Percentiles rank a stretch among this genome's conserved stretches.
Conservation (phyloP, 2,888 invertebrate species). For the Hydrotaea cyrtoneurina region DNA sequence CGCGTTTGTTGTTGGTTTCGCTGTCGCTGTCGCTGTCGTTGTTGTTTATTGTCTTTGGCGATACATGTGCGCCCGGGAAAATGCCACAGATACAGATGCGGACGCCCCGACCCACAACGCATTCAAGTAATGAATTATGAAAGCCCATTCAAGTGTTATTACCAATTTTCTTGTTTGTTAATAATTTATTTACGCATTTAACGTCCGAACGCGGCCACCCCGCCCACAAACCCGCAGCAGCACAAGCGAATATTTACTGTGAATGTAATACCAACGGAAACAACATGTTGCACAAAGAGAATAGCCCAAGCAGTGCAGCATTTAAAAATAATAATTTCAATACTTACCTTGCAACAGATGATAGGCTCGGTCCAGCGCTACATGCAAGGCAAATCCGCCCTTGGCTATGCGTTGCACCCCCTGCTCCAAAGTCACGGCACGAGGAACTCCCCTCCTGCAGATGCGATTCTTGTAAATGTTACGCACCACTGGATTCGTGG, state of each 20-base stretch:
- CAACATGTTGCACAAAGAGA: background rate
- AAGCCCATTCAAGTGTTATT: constrained; percentile 51
- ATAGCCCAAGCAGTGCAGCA: background rate
- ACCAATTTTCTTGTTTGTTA: background rate
- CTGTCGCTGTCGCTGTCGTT: too few relatives aligned
- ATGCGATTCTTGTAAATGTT: constrained; percentile 74
- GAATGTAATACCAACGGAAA: background rate
- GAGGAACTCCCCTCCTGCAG: constrained; percentile 68
- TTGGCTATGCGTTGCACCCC: constrained; percentile 72
- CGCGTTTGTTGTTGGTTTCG: background rate
- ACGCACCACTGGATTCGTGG: constrained; percentile 71
- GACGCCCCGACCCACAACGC: constrained; percentile 13
- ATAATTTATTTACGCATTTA: constrained; percentile 25
- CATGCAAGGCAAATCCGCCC: constrained; percentile 78
- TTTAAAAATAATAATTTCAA: background rate
- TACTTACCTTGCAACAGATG: constrained; percentile 71
- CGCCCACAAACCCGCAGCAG: too few relatives aligned
- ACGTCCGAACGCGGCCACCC: background rate
- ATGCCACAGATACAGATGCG: background rate
- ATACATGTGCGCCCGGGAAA: background rate
- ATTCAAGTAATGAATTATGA: constrained; percentile 31
- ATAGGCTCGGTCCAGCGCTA: constrained; percentile 74
- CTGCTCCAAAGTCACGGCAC: constrained; percentile 73
- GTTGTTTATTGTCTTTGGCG: background rate
- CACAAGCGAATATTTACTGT: background rate